phyloP scores from a whole-genome alignment of 2,113 vertebrate species.

The Microcebus murinus region DNA sequence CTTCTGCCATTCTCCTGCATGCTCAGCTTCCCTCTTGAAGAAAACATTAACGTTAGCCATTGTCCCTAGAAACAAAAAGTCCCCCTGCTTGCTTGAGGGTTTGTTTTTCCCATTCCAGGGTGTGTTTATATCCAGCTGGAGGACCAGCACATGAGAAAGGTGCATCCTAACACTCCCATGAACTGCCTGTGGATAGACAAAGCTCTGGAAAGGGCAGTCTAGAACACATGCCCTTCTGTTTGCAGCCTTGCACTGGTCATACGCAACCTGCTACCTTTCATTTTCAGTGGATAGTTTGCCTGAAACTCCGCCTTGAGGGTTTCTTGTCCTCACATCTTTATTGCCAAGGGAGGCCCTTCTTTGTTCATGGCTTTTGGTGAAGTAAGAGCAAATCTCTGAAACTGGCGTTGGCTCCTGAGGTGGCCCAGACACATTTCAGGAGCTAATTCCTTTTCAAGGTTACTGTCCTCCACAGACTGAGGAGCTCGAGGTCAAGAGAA shows the following conservation, averaged over 20 bases:
- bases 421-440: not conserved
- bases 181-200: too few species aligned
- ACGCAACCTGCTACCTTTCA: not conserved
- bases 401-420: not conserved
- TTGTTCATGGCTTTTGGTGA: not conserved
- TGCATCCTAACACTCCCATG: not conserved
- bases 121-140: not conserved
- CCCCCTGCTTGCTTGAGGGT: not conserved
- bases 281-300: not conserved
- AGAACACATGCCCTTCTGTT: not conserved
- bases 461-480: not conserved
- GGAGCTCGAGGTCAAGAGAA: not conserved
- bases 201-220: too few species aligned
- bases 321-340: not conserved
- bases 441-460: slow-evolving; percentile 1
- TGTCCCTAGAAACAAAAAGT: not conserved
- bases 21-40: not conserved
- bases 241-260: not conserved
- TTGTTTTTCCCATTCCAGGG: not conserved
- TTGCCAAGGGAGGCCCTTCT: not conserved
- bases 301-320: not conserved
- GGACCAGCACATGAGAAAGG: not conserved
- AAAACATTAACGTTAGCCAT: not conserved
- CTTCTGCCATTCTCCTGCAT: not conserved
- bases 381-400: not conserved